phyloP scores from a whole-genome alignment of 2,888 invertebrate genomes.

The Zygaena filipendulae region DNA sequence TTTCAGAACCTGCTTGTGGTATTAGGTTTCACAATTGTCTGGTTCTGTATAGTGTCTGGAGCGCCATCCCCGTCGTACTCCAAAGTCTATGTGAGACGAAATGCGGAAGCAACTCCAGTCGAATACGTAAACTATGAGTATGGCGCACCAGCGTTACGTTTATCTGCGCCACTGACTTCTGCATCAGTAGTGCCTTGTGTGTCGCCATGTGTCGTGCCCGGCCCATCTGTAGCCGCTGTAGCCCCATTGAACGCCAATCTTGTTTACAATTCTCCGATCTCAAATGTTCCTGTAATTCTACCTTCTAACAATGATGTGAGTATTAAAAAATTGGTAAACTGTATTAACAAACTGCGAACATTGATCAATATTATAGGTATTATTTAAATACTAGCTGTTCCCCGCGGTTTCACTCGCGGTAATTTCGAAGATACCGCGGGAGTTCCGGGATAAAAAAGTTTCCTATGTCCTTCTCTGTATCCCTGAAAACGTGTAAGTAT shows the following conservation, averaged over 20 bases:
- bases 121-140: slow-evolving; percentile 40
- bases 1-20: background rate
- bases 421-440: too few species aligned
- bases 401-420: too few species aligned
- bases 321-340: too few species aligned
- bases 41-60: slow-evolving; percentile 18
- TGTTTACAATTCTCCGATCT: slow-evolving; percentile 29
- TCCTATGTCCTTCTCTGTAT: too few species aligned
- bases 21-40: background rate
- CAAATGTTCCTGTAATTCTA: slow-evolving; percentile 34
- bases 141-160: slow-evolving; percentile 29
- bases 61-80: slow-evolving; percentile 32
- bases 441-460: too few species aligned
- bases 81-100: slow-evolving; percentile 43
- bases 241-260: too few species aligned
- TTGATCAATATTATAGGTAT: too few species aligned
- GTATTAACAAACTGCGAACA: too few species aligned
- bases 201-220: slow-evolving; percentile 39
- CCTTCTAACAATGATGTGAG: slow-evolving; percentile 36
- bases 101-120: slow-evolving; percentile 24
- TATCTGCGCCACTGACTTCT: slow-evolving; percentile 25
- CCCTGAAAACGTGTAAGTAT: too few species aligned
- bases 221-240: slow-evolving; percentile 23
- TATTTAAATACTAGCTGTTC: too few species aligned
- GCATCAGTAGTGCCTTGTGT: slow-evolving; percentile 35